Evolutionary conservation across 2,797 vertebrate genomes (phyloP), one percentile per base, ranked within the genome.

Genomic region (Aphelocoma californica): DNA sequence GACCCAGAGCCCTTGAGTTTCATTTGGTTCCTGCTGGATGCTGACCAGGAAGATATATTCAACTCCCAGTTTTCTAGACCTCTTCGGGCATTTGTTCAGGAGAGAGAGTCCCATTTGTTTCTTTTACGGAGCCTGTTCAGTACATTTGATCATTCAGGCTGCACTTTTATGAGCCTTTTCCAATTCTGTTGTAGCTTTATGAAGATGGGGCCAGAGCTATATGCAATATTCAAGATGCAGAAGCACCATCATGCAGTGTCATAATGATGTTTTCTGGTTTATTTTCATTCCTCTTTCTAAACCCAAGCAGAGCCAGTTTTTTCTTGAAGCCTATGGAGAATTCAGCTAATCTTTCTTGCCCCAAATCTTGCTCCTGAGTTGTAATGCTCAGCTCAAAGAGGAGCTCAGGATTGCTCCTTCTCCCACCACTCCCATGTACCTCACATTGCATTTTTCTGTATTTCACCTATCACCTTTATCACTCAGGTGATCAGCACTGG

Each of bases 401-500:
- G 28, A 88, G 8, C 8, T 40, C 26, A 51, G 14, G 18, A n/a
- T 58, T 58, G 18, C n/a, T 14, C 7, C 21, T 23, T 11, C 14
- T 24, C 2, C 6, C 26, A 10, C 9, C 9, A 6, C 6, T 6
- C 2, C 9, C 7, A 9, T 2, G 2, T 7, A 60, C 12, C 44
- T 83, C 44, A 32, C 2, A 2, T 6, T 62, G 21, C 19, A 70
- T 36, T 70, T 64, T 44, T 25, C 45, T 77, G 1, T 34, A 58
- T 47, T 80, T 73, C 21, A 54, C 16, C 40, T 53, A 12, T 12
- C 18, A 19, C 24, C 73, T 89, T 78, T 26, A 28, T 51, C 69
- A 32, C 48, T 31, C 1, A 1, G 0, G 0, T 1, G 2, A 50
- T 34, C 42, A 72, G 56, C 60, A 26, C 1, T 38, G 20, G 7